Conservation (phyloP, 2,113 vertebrate genomes). For the Sander vitreus region DNA sequence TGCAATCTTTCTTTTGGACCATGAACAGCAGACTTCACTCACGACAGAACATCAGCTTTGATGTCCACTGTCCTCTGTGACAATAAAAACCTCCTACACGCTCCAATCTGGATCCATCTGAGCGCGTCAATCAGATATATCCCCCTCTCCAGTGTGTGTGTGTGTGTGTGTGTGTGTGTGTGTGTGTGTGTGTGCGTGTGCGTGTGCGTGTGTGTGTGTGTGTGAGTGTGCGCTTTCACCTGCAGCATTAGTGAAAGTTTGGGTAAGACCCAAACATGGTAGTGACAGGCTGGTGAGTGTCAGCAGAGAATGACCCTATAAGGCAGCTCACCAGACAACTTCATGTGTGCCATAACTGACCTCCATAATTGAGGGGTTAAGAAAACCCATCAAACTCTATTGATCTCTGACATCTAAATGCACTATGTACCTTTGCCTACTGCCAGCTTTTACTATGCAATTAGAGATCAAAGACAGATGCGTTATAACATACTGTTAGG, state of each 20-base stretch:
- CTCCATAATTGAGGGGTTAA: constrained; percentile 50
- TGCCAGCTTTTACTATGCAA: constrained; percentile 26
- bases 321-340: constrained; percentile 64
- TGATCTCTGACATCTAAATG: constrained; percentile 36
- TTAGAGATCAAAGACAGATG: constrained; percentile 38
- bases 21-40: constrained; percentile 48
- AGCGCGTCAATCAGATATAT: constrained; percentile 21
- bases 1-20: constrained; percentile 23
- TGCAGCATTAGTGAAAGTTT: constrained; percentile 48
- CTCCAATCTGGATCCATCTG: constrained; percentile 13
- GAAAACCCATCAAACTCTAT: constrained; percentile 50
- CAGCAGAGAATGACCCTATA: constrained; percentile 71
- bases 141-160: neutral
- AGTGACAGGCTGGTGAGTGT: constrained; percentile 49
- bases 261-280: constrained; percentile 72
- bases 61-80: constrained; percentile 21
- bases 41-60: constrained; percentile 9
- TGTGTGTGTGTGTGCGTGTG: neutral
- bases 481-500: constrained; percentile 13
- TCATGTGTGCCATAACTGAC: constrained; percentile 63
- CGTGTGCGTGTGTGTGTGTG: neutral
- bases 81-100: constrained; percentile 19
- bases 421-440: neutral
- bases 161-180: constrained; percentile 5
- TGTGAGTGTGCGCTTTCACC: neutral